Evolutionary conservation across 2,888 invertebrate species (phyloP).

Genomic region (Parasteatoda lunata): DNA sequence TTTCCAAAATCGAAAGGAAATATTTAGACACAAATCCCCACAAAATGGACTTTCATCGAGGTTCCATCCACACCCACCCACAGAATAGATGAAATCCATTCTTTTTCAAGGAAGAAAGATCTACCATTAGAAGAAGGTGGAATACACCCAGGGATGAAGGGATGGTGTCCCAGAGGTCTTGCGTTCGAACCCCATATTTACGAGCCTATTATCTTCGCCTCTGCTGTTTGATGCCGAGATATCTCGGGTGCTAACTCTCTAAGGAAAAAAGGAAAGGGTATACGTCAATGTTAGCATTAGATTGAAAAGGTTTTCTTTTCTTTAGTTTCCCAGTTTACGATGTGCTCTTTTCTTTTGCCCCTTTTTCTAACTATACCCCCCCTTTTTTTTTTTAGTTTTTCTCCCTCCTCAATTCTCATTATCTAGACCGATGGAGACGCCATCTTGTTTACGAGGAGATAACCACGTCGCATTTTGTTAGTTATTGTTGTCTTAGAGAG

Average conservation of each 20-base stretch:
- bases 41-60: too few relatives aligned
- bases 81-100: neutral
- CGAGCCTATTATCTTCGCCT: conserved; percentile 65
- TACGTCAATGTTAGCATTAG: conserved; percentile 59
- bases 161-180: conserved; percentile 34
- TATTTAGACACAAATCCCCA: too few relatives aligned
- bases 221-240: conserved; percentile 52
- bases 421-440: too few relatives aligned
- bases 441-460: too few relatives aligned
- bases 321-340: conserved; percentile 49
- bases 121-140: neutral
- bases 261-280: conserved; percentile 42
- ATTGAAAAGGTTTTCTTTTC: conserved; percentile 36
- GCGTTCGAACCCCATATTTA: conserved; percentile 63
- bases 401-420: too few relatives aligned
- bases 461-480: too few relatives aligned
- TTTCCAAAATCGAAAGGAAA: too few relatives aligned
- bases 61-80: too few relatives aligned
- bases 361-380: neutral
- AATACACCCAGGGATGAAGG: neutral
- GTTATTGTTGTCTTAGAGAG: too few relatives aligned
- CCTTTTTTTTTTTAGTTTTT: too few relatives aligned
- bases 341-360: neutral
- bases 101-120: neutral
- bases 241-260: conserved; percentile 19